Percentiles rank a stretch among this genome's conserved stretches.
phyloP scores from a whole-genome alignment of 2,888 invertebrate species.

The Notocelia uddmanniana region DNA sequence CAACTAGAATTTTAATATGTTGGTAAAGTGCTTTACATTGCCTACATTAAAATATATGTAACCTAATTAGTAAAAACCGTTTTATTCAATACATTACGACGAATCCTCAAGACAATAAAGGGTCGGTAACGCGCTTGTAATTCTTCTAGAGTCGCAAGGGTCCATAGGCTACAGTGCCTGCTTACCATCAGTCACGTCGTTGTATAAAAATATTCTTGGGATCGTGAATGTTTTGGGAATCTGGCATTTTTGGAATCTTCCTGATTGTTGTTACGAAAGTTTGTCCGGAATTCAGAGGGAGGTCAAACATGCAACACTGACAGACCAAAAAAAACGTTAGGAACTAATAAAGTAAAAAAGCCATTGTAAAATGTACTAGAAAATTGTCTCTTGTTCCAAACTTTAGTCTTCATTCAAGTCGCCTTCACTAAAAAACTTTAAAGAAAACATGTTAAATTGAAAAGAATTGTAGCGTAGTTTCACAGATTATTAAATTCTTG shows the following conservation, averaged over 20 bases:
- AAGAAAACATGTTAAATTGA: not conserved
- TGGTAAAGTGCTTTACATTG: too few relatives aligned
- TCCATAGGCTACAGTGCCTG: too few relatives aligned
- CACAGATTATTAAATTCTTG: conserved; percentile 57
- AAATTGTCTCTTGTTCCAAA: not conserved
- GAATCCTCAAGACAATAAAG: too few relatives aligned
- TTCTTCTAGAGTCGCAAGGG: too few relatives aligned
- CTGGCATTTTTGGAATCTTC: not conserved
- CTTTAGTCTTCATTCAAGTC: not conserved
- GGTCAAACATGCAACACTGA: not conserved
- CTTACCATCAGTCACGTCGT: too few relatives aligned
- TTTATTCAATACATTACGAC: too few relatives aligned
- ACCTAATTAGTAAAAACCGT: too few relatives aligned
- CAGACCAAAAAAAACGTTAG: not conserved
- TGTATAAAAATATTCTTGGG: too few relatives aligned
- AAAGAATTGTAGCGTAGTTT: not conserved
- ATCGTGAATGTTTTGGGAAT: not conserved
- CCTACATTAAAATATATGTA: too few relatives aligned
- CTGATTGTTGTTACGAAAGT: not conserved
- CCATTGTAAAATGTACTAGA: not conserved
- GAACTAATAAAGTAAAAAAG: not conserved
- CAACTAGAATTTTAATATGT: too few relatives aligned
- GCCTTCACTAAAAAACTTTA: conserved; percentile 13
- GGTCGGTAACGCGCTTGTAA: too few relatives aligned
- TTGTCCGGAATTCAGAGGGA: not conserved